Conservation (phyloP, 92 coral and sea anemone genomes). For the Galaxea fascicularis region DNA sequence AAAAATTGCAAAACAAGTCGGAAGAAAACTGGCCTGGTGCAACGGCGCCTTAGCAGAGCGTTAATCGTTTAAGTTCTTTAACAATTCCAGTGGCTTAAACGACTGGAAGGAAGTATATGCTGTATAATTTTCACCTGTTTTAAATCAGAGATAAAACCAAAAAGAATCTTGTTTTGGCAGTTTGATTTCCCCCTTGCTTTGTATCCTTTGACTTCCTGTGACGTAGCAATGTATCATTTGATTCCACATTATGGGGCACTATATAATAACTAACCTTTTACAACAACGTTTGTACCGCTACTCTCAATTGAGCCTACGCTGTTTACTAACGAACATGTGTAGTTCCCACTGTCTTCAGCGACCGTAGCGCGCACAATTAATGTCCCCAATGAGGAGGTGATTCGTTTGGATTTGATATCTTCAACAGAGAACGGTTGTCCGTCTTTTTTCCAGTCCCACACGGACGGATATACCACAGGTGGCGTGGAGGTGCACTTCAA, state of each 20-base stretch:
- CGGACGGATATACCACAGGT: constrained; percentile 41
- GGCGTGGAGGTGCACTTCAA: constrained; percentile 56
- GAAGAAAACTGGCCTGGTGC: too few species aligned
- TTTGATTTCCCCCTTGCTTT: too few species aligned
- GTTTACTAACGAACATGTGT: constrained; percentile 76
- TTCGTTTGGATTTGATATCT: constrained; percentile 45
- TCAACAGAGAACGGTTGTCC: constrained; percentile 62
- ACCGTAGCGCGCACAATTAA: constrained; percentile 53
- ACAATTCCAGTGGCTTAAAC: too few species aligned
- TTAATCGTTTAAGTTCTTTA: too few species aligned
- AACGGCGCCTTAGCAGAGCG: too few species aligned
- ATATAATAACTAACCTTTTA: constrained; percentile 83
- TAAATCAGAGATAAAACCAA: too few species aligned
- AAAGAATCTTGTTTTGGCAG: too few species aligned
- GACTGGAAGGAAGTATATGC: too few species aligned
- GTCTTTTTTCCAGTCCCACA: constrained; percentile 82
- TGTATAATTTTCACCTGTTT: too few species aligned
- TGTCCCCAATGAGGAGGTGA: constrained; percentile 57
- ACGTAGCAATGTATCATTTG: too few species aligned
- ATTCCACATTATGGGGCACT: neutral
- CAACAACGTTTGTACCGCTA: constrained; percentile 40
- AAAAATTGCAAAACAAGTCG: too few species aligned
- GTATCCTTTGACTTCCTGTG: too few species aligned
- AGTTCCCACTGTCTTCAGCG: constrained; percentile 78
- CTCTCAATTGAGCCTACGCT: constrained; percentile 72